Conservation (phyloP, 1,140 invertebrate species). For the Bombus affinis region DNA sequence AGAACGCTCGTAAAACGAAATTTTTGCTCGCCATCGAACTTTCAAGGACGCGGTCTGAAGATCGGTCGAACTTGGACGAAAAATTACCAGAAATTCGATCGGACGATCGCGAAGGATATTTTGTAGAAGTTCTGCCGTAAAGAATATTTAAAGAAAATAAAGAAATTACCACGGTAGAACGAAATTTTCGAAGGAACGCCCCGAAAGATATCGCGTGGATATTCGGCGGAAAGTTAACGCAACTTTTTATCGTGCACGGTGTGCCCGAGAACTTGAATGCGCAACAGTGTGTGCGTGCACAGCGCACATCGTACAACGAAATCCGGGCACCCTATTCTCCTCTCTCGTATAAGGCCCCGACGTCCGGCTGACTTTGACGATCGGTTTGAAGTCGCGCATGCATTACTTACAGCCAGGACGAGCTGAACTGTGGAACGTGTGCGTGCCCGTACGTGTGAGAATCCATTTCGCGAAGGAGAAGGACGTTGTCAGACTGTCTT, state of each 20-base stretch:
- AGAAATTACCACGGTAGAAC: not conserved
- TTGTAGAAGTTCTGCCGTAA: not conserved
- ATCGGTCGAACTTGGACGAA: not conserved
- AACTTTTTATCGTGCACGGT: not conserved
- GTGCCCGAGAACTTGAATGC: not conserved
- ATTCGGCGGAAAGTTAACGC: not conserved
- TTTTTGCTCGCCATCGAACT: not conserved
- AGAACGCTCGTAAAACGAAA: constrained; percentile 31
- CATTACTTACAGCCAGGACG: constrained; percentile 54
- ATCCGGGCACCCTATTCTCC: constrained; percentile 60
- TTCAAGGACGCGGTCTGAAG: not conserved
- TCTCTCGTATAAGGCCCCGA: constrained; percentile 37
- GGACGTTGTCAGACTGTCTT: constrained; percentile 63
- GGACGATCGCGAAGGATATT: too few relatives aligned
- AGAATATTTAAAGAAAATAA: not conserved
- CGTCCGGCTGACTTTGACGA: constrained; percentile 66
- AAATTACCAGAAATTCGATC: not conserved
- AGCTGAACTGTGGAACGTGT: constrained; percentile 2
- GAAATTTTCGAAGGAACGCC: not conserved
- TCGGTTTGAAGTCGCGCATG: constrained; percentile 58
- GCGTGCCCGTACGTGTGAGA: constrained; percentile 61
- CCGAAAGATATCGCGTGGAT: not conserved
- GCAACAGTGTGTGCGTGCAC: constrained; percentile 2
- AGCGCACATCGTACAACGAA: constrained; percentile 36
- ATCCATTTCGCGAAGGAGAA: constrained; percentile 64